Percentiles rank a stretch among this genome's conserved stretches.
These are phyloP conservation scores for Dioctria linearis DNA, from an alignment of 2,888 invertebrate species.

Conservation along the genomic window DNA sequence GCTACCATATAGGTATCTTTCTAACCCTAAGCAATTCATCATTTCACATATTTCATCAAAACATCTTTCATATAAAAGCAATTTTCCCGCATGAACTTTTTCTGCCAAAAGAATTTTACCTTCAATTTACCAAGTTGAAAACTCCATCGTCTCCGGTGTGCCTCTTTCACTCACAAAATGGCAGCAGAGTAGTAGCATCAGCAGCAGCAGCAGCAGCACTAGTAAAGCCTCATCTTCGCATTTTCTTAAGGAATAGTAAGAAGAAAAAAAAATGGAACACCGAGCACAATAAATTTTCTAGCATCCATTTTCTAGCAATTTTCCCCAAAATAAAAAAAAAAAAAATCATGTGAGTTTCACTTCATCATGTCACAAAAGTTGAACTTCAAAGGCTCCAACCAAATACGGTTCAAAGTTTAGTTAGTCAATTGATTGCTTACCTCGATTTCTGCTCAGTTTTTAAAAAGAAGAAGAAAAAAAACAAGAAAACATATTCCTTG, in stretches of 20 bases:
- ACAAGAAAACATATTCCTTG: too few species aligned
- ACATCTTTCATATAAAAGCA: slow-evolving; percentile 41
- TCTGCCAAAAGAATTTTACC: slow-evolving; percentile 48
- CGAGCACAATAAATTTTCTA: slow-evolving; percentile 51
- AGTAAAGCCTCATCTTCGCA: slow-evolving; percentile 4
- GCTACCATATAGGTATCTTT: neutral
- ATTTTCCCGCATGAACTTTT: slow-evolving; percentile 44
- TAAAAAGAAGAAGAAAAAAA: too few species aligned
- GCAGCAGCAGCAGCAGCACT: too few species aligned
- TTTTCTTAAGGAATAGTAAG: slow-evolving; percentile 19
- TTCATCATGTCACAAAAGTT: slow-evolving; percentile 42
- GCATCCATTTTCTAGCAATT: slow-evolving; percentile 47
- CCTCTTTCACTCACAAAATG: slow-evolving; percentile 8
- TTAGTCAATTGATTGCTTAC: slow-evolving; percentile 43
- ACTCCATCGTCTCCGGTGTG: slow-evolving; percentile 27
- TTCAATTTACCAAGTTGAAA: slow-evolving; percentile 51
- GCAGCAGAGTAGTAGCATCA: slow-evolving; percentile 4
- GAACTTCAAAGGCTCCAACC: slow-evolving; percentile 40
- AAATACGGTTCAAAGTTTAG: slow-evolving; percentile 42
- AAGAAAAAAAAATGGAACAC: slow-evolving; percentile 10
- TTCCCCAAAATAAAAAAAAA: slow-evolving; percentile 38
- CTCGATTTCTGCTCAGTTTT: slow-evolving; percentile 37
- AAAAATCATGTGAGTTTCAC: slow-evolving; percentile 49
- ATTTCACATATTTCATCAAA: slow-evolving; percentile 43
- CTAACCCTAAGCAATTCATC: slow-evolving; percentile 37